Evolutionary conservation across 2,888 invertebrate genomes (phyloP).

Genomic region (Amphimallon solstitiale): DNA sequence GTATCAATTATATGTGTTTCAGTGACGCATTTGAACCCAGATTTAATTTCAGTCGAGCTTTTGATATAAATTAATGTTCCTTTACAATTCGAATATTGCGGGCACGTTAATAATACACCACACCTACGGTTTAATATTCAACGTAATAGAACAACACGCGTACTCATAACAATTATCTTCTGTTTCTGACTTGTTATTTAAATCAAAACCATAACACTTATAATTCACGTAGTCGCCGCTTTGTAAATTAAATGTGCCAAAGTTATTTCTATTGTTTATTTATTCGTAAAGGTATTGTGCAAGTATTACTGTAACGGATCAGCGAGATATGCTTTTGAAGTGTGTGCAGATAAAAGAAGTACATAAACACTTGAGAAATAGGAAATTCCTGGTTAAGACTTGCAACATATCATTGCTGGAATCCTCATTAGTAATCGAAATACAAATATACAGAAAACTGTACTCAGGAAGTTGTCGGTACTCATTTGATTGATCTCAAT

Average conservation of each 20-base stretch:
- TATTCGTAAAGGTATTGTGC: slow-evolving; percentile 37
- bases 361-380: slow-evolving; percentile 29
- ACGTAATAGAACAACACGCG: slow-evolving; percentile 14
- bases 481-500: too few relatives aligned
- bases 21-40: too few relatives aligned
- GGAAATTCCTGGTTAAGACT: slow-evolving; percentile 29
- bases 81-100: neutral
- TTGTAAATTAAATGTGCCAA: slow-evolving; percentile 41
- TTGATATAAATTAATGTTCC: neutral
- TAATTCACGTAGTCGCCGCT: slow-evolving; percentile 26
- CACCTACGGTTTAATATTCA: slow-evolving; percentile 20
- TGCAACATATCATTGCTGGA: slow-evolving; percentile 7
- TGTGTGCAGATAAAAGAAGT: slow-evolving; percentile 28
- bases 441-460: too few relatives aligned
- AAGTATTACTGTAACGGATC: slow-evolving; percentile 34
- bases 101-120: neutral
- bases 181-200: slow-evolving; percentile 32
- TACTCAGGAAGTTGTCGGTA: too few relatives aligned
- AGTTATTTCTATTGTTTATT: slow-evolving; percentile 41
- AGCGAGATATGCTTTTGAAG: slow-evolving; percentile 38
- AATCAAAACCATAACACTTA: slow-evolving; percentile 39
- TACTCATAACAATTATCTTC: slow-evolving; percentile 28
- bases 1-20: too few relatives aligned
- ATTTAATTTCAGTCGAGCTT: too few relatives aligned
- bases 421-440: too few relatives aligned